These are phyloP conservation scores for Neodiprion fabricii DNA, from an alignment of 1,140 invertebrate species.

Conservation along the genomic window DNA sequence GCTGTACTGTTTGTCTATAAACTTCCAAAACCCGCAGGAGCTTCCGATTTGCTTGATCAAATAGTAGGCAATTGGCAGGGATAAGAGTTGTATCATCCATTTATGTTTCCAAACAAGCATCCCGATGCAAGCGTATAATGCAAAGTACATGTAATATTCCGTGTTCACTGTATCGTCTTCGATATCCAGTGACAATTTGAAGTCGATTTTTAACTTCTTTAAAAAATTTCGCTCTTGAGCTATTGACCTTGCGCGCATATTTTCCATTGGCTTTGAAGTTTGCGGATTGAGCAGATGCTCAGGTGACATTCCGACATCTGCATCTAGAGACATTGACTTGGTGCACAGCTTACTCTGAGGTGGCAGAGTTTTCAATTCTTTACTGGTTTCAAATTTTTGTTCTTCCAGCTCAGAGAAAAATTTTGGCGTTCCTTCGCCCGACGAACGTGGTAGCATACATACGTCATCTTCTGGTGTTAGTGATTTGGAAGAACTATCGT, in stretches of 20 bases:
- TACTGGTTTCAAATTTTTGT: conserved; percentile 32
- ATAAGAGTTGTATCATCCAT: conserved; percentile 72
- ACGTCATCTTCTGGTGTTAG: conserved; percentile 20
- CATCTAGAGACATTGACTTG: conserved; percentile 50
- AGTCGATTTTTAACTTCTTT: conserved; percentile 56
- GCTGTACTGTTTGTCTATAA: conserved; percentile 43
- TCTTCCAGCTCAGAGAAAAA: conserved; percentile 28
- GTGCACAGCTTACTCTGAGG: conserved; percentile 24
- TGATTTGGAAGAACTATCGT: conserved; percentile 1
- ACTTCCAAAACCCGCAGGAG: conserved; percentile 61
- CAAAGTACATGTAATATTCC: conserved; percentile 70
- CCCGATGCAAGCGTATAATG: conserved; percentile 72
- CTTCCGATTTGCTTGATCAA: conserved; percentile 65
- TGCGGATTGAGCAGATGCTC: conserved; percentile 8
- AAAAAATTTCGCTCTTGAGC: conserved; percentile 48
- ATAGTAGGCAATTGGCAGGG: conserved; percentile 71
- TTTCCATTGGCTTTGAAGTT: not conserved
- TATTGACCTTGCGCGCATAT: conserved; percentile 19
- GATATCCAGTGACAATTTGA: conserved; percentile 60
- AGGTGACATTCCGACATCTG: conserved; percentile 34
- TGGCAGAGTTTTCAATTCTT: conserved; percentile 12
- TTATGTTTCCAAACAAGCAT: conserved; percentile 76
- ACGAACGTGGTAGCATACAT: conserved; percentile 23
- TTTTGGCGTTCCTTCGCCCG: conserved; percentile 25
- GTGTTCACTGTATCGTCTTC: conserved; percentile 55